phyloP scores from a whole-genome alignment of 2,888 invertebrate genomes.

The Aphidius colemani region DNA sequence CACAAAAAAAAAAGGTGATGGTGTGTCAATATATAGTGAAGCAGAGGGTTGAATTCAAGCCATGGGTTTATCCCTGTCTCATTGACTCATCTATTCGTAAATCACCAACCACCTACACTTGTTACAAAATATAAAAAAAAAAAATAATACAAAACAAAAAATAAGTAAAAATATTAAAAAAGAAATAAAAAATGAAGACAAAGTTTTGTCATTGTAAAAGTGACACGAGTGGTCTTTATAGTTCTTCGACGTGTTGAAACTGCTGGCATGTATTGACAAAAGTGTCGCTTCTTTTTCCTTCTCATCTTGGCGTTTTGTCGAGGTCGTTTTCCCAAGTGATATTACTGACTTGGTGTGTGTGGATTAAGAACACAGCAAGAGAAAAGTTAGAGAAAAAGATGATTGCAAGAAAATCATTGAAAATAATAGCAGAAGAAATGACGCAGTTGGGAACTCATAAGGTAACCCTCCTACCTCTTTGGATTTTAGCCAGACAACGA shows the following conservation, averaged over 20 bases:
- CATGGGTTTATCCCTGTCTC: conserved; percentile 18
- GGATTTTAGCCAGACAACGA: conserved; percentile 25
- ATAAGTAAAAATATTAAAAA: conserved; percentile 24
- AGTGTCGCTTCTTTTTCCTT: conserved; percentile 57
- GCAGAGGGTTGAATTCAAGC: conserved; percentile 4
- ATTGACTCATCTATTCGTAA: conserved; percentile 25
- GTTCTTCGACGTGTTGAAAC: conserved; percentile 50
- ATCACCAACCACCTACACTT: conserved; percentile 34
- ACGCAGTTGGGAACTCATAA: conserved; percentile 58
- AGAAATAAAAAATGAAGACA: conserved; percentile 59
- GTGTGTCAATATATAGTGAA: not conserved
- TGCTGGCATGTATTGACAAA: conserved; percentile 62
- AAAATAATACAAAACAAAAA: too few relatives aligned
- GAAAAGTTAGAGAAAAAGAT: conserved; percentile 41
- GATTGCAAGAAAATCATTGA: conserved; percentile 63
- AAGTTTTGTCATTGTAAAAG: conserved; percentile 65
- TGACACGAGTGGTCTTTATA: conserved; percentile 68
- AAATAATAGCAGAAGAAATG: conserved; percentile 60
- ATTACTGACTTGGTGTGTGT: conserved; percentile 53
- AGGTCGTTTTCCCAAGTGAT: conserved; percentile 53
- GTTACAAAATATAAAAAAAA: conserved; percentile 25
- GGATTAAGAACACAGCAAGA: conserved; percentile 39
- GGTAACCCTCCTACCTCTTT: conserved; percentile 29
- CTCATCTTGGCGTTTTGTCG: conserved; percentile 56
- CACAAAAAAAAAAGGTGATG: too few relatives aligned